phyloP scores from a whole-genome alignment of 2,797 vertebrate genomes.

The Onychomys arenicola region DNA sequence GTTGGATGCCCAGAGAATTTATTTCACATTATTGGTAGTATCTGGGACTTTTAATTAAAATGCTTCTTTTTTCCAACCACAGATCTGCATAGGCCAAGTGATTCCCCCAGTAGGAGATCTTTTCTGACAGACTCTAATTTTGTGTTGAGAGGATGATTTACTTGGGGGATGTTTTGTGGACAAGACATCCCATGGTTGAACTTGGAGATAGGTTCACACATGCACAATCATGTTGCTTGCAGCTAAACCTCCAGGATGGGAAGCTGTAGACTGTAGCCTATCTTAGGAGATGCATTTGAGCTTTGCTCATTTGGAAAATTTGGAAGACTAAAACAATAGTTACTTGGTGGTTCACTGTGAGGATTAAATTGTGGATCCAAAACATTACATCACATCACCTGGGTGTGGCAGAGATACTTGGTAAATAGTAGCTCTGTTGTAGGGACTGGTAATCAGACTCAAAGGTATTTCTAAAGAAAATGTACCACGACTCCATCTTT shows the following conservation, averaged over 20 bases:
- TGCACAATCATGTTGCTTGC: not conserved
- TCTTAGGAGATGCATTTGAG: not conserved
- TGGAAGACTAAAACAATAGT: not conserved
- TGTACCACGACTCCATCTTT: not conserved
- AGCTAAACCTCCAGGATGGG: not conserved
- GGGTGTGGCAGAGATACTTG: not conserved
- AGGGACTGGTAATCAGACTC: not conserved
- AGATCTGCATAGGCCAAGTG: slow-evolving; percentile 38
- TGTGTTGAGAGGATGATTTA: not conserved
- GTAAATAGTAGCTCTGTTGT: not conserved
- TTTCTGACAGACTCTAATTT: slow-evolving; percentile 52
- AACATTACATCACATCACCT: not conserved
- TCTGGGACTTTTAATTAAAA: slow-evolving; percentile 68
- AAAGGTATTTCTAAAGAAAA: not conserved
- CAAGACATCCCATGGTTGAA: slow-evolving; percentile 23
- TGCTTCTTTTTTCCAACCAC: slow-evolving; percentile 10
- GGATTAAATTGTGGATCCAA: not conserved
- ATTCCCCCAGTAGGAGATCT: slow-evolving; percentile 67
- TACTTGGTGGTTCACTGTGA: not conserved
- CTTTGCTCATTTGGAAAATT: not conserved
- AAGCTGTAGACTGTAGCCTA: not conserved
- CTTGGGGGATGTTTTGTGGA: slow-evolving; percentile 24
- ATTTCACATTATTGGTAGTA: slow-evolving; percentile 57
- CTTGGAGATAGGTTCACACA: slow-evolving; percentile 3
- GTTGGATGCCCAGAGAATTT: slow-evolving; percentile 60